Percentiles rank a stretch among this genome's conserved stretches.
phyloP scores from a whole-genome alignment of 2,888 invertebrate genomes.

The Argyra leucocephala region DNA sequence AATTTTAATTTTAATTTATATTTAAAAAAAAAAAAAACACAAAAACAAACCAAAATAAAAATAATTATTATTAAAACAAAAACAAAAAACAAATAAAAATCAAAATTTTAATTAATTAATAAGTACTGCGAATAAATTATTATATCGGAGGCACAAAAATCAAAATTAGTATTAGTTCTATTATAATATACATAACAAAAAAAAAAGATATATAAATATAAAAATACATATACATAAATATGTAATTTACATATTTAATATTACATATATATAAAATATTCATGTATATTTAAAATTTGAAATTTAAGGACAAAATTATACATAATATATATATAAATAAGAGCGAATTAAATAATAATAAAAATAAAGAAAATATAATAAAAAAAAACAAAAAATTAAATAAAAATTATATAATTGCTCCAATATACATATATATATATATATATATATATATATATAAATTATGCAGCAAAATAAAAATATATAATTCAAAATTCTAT shows the following conservation, averaged over 20 bases:
- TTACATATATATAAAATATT: background rate
- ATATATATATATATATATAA: no score
- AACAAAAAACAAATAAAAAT: background rate
- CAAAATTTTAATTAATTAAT: background rate
- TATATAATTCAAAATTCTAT: no score
- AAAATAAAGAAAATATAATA: no score
- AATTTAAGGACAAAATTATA: background rate
- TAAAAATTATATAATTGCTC: no score
- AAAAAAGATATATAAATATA: background rate
- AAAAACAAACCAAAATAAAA: background rate
- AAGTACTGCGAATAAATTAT: background rate
- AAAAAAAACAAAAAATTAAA: no score
- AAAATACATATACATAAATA: background rate
- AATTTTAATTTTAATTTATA: background rate
- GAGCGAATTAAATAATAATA: no score
- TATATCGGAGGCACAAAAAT: constrained; percentile 32
- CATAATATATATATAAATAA: background rate
- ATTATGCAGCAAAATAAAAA: no score
- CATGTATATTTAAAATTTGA: background rate
- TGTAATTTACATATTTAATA: background rate
- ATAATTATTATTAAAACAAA: background rate
- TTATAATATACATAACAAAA: background rate
- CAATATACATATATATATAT: no score
- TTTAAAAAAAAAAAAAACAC: background rate
- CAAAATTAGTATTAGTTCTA: constrained; percentile 28